Evolutionary conservation across 2,888 invertebrate species (phyloP).

Genomic region (Drosophila phalerata): DNA sequence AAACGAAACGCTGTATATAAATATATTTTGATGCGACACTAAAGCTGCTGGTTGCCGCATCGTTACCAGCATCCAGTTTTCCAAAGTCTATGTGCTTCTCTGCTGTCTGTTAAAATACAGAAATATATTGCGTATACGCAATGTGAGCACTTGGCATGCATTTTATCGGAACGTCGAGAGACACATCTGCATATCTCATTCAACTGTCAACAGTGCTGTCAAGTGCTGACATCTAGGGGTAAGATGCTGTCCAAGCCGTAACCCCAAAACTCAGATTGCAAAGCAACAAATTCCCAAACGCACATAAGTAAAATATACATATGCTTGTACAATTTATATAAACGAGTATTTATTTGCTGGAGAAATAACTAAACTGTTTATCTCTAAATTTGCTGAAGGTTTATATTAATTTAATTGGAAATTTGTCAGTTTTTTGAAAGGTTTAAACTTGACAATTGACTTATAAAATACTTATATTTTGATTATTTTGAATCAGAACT

Average conservation of each 20-base stretch:
- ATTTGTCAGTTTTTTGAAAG: background rate
- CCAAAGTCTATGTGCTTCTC: background rate
- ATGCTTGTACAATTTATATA: background rate
- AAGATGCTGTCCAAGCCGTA: slow-evolving; percentile 27
- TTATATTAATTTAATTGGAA: background rate
- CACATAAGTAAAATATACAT: slow-evolving; percentile 12
- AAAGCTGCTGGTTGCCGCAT: slow-evolving; percentile 16
- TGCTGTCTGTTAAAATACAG: slow-evolving; percentile 27
- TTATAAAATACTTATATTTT: background rate
- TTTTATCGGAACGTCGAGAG: slow-evolving; percentile 53
- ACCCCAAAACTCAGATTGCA: slow-evolving; percentile 33
- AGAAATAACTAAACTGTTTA: background rate
- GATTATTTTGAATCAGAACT: background rate
- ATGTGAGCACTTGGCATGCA: slow-evolving; percentile 58
- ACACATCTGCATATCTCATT: slow-evolving; percentile 64
- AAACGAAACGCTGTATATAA: slow-evolving; percentile 3
- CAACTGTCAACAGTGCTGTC: slow-evolving; percentile 48
- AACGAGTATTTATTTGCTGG: background rate
- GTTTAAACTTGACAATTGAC: too few relatives aligned
- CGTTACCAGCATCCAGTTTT: slow-evolving; percentile 6
- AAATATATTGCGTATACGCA: slow-evolving; percentile 61
- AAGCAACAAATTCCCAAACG: slow-evolving; percentile 16
- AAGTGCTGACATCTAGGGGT: slow-evolving; percentile 32
- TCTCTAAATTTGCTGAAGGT: background rate
- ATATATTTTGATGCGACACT: slow-evolving; percentile 24